phyloP scores from a whole-genome alignment of 2,888 invertebrate genomes.

The Drosophila colorata region DNA sequence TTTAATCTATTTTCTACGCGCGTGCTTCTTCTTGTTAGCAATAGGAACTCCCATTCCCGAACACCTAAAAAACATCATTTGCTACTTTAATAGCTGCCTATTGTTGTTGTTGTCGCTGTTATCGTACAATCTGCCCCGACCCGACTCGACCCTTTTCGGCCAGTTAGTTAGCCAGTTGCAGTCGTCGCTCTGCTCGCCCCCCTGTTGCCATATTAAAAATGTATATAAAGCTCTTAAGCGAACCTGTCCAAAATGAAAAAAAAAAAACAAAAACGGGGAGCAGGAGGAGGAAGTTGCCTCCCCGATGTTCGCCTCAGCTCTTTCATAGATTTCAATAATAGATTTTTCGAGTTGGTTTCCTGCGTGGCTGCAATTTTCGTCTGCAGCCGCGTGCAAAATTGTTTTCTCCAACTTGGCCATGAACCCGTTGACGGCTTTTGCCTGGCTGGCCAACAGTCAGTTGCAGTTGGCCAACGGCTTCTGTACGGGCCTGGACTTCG shows the following conservation, averaged over 20 bases:
- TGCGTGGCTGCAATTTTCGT: conserved; percentile 76
- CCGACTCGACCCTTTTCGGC: conserved; percentile 61
- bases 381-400: conserved; percentile 74
- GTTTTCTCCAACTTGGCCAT: conserved; percentile 77
- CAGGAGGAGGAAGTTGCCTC: conserved; percentile 12
- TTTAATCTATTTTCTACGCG: conserved; percentile 74
- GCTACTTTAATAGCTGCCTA: conserved; percentile 76
- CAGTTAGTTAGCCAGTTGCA: conserved; percentile 63
- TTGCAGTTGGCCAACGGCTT: conserved; percentile 35
- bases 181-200: conserved; percentile 19
- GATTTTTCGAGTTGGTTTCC: conserved; percentile 79
- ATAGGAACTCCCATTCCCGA: conserved; percentile 26
- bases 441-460: conserved; percentile 25
- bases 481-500: conserved; percentile 23
- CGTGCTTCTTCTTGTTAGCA: conserved; percentile 59
- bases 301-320: conserved; percentile 39
- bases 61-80: conserved; percentile 65
- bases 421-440: conserved; percentile 71
- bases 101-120: conserved; percentile 55
- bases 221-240: conserved; percentile 79
- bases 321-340: conserved; percentile 82
- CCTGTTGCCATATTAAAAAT: conserved; percentile 71
- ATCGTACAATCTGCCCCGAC: conserved; percentile 60
- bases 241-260: conserved; percentile 56
- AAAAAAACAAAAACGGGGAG: background rate